Base-by-base conservation (phyloP, 2,113 vertebrate genomes). In the Catharus fuscescens region DNA sequence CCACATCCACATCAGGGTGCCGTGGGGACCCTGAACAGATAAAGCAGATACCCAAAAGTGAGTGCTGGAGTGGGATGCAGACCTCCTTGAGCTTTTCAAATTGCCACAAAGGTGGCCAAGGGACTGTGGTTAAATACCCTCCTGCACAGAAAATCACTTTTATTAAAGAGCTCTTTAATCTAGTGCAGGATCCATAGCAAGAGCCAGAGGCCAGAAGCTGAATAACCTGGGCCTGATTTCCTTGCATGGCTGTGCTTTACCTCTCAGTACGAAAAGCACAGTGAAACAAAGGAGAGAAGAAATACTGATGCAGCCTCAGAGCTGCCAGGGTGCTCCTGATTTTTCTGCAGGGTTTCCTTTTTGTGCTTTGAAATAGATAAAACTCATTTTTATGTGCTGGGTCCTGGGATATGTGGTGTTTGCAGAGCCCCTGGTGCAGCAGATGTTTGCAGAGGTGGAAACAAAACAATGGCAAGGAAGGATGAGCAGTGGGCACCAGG, bases 381-480 rank as follows among this genome's bases (percentile, higher is more conserved):
- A 78, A 56, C 24, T 59, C 29, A 42, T 3, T 64, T 10, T 31
- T 48, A 17, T 2, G 4, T 23, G 52, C 24, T 19, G 17, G 9
- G 18, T 45, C 32, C 77, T 61, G 48, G 48, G 44, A 13, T 0
- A 0, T 14, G 16, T 24, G 12, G 5, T 50, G 29, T 28, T 67
- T 54, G 34, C 64, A 56, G 80, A 82, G 45, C 42, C 48, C 4
- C 1, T 25, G 57, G 19, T 18, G 29, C 40, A 40, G 86, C 69
- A 69, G 65, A 7, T 40, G 11, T 25, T 62, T 65, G 38, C 67
- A 59, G 45, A 57, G 32, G 26, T 52, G 44, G 10, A 74, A 21
- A 44, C 10, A 66, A 78, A 71, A 2, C 52, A 5, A 15, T 65
- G 50, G 25, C 32, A 47, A 44, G 36, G 57, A 44, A 13, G 10